phyloP scores from a whole-genome alignment of 2,888 invertebrate species.

The Caprella mutica region DNA sequence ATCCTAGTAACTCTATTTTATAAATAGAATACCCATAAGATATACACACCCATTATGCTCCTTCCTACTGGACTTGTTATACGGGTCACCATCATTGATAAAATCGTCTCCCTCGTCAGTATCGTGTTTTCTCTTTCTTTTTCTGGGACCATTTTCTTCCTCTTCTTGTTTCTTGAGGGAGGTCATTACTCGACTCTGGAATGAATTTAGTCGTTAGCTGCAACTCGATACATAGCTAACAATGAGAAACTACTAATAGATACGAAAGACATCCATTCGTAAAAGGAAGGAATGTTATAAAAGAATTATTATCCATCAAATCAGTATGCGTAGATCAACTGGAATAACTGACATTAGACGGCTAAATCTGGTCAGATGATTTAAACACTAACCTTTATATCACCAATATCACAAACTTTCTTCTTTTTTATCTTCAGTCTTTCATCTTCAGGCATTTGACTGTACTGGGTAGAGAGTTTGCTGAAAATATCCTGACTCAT shows the following conservation, averaged over 20 bases:
- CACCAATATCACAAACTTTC: constrained; percentile 17
- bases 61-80: constrained; percentile 5
- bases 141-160: constrained; percentile 20
- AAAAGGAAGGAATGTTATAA: no score
- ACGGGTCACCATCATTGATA: constrained; percentile 30
- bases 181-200: constrained; percentile 27
- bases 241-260: no score
- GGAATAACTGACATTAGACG: no score
- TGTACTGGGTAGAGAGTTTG: constrained; percentile 69
- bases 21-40: no score
- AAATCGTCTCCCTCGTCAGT: constrained; percentile 17
- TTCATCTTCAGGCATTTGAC: constrained; percentile 44
- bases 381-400: constrained; percentile 24
- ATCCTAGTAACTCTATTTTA: no score
- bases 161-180: constrained; percentile 25
- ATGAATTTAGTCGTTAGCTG: no score
- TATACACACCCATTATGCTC: no score
- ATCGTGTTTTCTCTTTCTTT: constrained; percentile 20
- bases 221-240: no score
- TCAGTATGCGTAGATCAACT: no score
- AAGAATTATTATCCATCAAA: no score
- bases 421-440: constrained; percentile 30
- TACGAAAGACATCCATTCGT: no score
- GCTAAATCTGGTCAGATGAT: no score
- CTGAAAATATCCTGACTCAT: constrained; percentile 65